Percentiles rank a stretch among this genome's conserved stretches.
Evolutionary conservation across 1,140 invertebrate genomes (phyloP).

Genomic region (Ylistrum balloti): DNA sequence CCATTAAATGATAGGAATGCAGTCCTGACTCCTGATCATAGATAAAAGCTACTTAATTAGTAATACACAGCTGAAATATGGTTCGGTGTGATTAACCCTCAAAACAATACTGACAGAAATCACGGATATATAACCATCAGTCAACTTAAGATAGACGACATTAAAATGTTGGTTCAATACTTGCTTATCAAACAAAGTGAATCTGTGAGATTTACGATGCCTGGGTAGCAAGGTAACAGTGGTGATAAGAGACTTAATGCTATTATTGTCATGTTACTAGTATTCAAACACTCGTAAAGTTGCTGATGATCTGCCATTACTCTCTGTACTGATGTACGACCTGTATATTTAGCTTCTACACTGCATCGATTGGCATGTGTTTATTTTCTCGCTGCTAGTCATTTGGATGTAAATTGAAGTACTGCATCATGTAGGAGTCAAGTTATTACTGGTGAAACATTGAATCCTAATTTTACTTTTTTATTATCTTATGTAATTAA

Average conservation of each 20-base stretch:
- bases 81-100: too few relatives aligned
- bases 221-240: constrained; percentile 22
- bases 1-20: neutral
- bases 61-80: neutral
- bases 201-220: neutral
- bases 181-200: constrained; percentile 20
- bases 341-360: neutral
- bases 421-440: constrained; percentile 24
- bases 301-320: neutral
- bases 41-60: neutral
- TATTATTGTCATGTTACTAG: constrained; percentile 33
- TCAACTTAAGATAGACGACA: neutral
- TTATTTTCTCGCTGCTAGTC: neutral
- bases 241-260: neutral
- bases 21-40: neutral
- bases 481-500: neutral
- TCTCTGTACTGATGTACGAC: constrained; percentile 14
- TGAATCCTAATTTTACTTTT: neutral
- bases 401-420: neutral
- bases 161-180: neutral
- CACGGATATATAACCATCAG: too few relatives aligned
- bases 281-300: constrained; percentile 10
- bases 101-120: too few relatives aligned
- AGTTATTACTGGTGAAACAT: neutral
- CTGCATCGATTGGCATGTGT: neutral